Evolutionary conservation across 2,888 invertebrate genomes (phyloP), one percentile per base, ranked within the genome.

Genomic region (Philereme vetulata): DNA sequence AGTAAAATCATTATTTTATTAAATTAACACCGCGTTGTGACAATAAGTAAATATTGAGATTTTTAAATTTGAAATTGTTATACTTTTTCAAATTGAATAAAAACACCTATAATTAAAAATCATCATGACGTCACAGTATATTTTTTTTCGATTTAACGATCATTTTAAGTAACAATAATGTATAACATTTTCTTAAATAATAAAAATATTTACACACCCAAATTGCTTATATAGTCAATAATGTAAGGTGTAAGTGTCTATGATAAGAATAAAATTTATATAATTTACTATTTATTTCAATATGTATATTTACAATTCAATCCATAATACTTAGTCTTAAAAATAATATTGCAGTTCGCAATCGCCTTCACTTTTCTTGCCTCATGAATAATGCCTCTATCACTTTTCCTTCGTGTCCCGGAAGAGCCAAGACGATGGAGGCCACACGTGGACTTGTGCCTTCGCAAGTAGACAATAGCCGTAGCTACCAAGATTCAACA

Each of bases 291-390:
- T 68, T 64, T 67, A 64, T 66, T 65, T 69, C 70, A 78, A 80
- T 76, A 76, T 82, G 65, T 52, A 64, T 80, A 90, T 87, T 82
- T 88, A 88, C 88, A 89, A 73, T 78, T 82, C 79, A 79, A 76
- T 77, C 77, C 77, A 76, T 84, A 85, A 87, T 87, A 89, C 88
- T 89, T 91, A 90, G 55, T 51, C 63, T 66, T 70, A 73, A 73
- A 73, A 80, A 80, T 88, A 88, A 87, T 91, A 92, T 92, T 92
- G 91, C 91, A 88, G 84, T 76, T 85, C 80, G 84, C 87, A 84
- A 88, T 88, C 81, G 80, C 78, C 81, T 80, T 77, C 75, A 72
- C 74, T 8, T 74, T 68, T 66, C 63, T 62, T 57, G 64, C 61
- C 69, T 66, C 64, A 54, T 66, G 3, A 47, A 51, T 65, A 56